A percentile compares a stretch with the other conserved stretches of the same genome.
Evolutionary conservation across 2,797 vertebrate genomes (phyloP).

Genomic region (Diplodus sargus): DNA sequence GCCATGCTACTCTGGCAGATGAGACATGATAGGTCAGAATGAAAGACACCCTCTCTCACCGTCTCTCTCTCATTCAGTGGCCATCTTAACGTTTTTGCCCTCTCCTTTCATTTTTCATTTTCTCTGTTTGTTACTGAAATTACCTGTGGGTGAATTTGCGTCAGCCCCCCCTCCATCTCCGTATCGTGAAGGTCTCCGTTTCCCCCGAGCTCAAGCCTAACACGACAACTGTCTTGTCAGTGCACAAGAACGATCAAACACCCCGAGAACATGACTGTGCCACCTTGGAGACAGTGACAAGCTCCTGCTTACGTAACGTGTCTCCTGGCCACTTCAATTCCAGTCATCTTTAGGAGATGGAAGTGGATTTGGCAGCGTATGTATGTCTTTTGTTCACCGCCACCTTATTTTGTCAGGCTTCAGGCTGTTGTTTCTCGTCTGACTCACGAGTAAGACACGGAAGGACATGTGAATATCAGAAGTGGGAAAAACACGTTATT

Average conservation of each 20-base stretch:
- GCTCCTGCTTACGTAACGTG: constrained; percentile 38
- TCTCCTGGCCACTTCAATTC: constrained; percentile 41
- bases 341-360: constrained; percentile 39
- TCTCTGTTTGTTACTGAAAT: constrained; percentile 5
- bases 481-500: background rate
- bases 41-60: constrained; percentile 11
- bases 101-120: constrained; percentile 7
- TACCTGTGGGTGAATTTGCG: background rate
- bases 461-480: background rate
- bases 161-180: background rate
- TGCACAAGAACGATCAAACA: constrained; percentile 30
- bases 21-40: constrained; percentile 18
- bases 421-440: background rate
- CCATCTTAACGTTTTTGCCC: background rate
- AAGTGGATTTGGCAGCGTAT: background rate
- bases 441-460: constrained; percentile 17
- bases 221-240: constrained; percentile 18
- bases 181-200: constrained; percentile 9
- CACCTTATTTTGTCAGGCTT: constrained; percentile 14
- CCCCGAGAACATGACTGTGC: constrained; percentile 29
- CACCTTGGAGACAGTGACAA: background rate
- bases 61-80: constrained; percentile 1
- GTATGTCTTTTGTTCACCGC: background rate
- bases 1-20: constrained; percentile 4
- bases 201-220: constrained; percentile 1